Conservation (phyloP, 2,797 vertebrate genomes). For the Cossypha niveicapilla region DNA sequence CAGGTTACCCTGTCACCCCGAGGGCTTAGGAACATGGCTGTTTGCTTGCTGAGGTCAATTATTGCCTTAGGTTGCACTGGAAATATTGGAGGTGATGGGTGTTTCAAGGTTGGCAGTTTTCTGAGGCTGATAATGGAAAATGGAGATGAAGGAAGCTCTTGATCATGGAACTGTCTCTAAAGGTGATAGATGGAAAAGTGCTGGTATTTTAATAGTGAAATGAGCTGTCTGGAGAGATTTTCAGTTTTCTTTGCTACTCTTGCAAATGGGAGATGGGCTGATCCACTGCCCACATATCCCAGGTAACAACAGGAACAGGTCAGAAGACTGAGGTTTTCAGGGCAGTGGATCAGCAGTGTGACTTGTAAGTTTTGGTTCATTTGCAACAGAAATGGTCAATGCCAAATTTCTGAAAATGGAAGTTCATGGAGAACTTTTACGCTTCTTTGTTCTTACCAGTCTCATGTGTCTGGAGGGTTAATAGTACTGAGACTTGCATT, state of each 20-base stretch:
- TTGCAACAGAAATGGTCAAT: neutral
- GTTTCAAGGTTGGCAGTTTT: neutral
- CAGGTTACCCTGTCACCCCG: too few species aligned
- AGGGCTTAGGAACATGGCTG: fast-evolving
- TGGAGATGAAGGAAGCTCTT: neutral
- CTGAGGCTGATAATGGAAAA: neutral
- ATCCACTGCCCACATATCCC: fast-evolving
- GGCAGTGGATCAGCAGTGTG: neutral
- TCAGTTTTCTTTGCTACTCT: neutral
- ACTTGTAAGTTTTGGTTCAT: neutral
- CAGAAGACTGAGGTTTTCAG: neutral
- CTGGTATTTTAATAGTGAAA: neutral
- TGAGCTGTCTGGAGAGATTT: neutral
- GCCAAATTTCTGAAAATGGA: neutral
- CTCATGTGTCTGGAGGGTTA: neutral
- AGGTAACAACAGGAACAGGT: neutral
- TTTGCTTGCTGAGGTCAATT: neutral
- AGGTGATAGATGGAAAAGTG: neutral
- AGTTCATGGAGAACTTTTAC: neutral
- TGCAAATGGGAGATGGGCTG: neutral
- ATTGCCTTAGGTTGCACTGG: neutral
- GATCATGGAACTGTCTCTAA: neutral
- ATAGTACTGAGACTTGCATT: neutral
- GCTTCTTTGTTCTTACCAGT: neutral
- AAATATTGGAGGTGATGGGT: neutral